Percentiles rank a stretch among this genome's conserved stretches.
phyloP scores from a whole-genome alignment of 2,888 invertebrate species.

The Hybos culiciformis region DNA sequence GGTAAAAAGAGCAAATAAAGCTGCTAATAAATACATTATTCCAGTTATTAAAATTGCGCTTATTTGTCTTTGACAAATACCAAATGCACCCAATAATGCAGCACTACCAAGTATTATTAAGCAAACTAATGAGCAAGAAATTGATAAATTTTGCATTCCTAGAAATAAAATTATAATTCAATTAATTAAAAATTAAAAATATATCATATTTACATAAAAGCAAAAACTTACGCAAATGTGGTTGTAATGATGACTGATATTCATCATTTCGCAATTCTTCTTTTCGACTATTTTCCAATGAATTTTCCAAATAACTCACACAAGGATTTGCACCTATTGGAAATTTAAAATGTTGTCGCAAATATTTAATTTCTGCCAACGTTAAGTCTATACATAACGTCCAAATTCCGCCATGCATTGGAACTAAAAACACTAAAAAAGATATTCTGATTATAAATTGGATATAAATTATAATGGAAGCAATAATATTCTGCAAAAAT shows the following conservation, averaged over 20 bases:
- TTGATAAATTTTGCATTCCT: slow-evolving; percentile 94
- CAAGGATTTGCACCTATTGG: slow-evolving; percentile 47
- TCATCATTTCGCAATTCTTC: slow-evolving; percentile 62
- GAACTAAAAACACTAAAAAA: slow-evolving; percentile 53
- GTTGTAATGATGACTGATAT: slow-evolving; percentile 38
- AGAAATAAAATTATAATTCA: slow-evolving; percentile 2
- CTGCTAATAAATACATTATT: slow-evolving; percentile 85
- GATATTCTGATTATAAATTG: not conserved
- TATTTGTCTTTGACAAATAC: slow-evolving; percentile 80
- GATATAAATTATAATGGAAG: not conserved
- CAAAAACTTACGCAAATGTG: slow-evolving; percentile 31
- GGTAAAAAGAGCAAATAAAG: slow-evolving; percentile 80
- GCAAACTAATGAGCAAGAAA: slow-evolving; percentile 86
- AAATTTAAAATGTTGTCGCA: slow-evolving; percentile 29
- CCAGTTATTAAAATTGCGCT: slow-evolving; percentile 88
- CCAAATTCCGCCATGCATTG: slow-evolving; percentile 86
- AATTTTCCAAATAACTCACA: slow-evolving; percentile 65
- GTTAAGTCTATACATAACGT: slow-evolving; percentile 70
- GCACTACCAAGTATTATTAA: slow-evolving; percentile 78
- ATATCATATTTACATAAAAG: not conserved
- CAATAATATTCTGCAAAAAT: not conserved
- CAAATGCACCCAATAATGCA: slow-evolving; percentile 76
- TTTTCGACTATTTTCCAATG: slow-evolving; percentile 46
- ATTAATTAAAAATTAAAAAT: not conserved
- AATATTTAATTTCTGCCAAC: slow-evolving; percentile 57